A percentile compares a stretch with the other conserved stretches of the same genome.
Evolutionary conservation across 2,113 vertebrate genomes (phyloP).

Genomic region (Pelodiscus sinensis): DNA sequence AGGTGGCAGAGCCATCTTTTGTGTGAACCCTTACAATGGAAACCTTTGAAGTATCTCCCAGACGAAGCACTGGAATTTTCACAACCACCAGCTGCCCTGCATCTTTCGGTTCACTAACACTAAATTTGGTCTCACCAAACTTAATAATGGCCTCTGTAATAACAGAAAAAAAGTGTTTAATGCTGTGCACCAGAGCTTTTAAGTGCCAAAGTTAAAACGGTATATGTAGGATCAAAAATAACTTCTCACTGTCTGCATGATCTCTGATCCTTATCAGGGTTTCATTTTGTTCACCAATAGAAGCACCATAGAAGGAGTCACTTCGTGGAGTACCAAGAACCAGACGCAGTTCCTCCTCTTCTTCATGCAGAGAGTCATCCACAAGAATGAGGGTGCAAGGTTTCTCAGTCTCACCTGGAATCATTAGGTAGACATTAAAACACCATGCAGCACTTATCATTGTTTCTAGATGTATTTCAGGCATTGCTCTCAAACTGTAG

Average conservation of each 20-base stretch:
- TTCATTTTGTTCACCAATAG: conserved; percentile 89
- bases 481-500: not conserved
- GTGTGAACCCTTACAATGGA: conserved; percentile 94
- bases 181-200: not conserved
- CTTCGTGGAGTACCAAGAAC: conserved; percentile 91
- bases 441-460: conserved; percentile 5
- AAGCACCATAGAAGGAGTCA: conserved; percentile 89
- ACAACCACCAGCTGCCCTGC: conserved; percentile 79
- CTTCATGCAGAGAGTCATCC: conserved; percentile 89
- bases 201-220: not conserved
- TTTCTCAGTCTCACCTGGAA: conserved; percentile 91
- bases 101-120: conserved; percentile 88
- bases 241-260: conserved; percentile 88
- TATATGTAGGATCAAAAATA: not conserved
- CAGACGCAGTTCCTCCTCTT: conserved; percentile 90
- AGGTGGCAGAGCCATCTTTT: conserved; percentile 93
- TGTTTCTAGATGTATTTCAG: not conserved
- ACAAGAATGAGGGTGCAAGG: conserved; percentile 84
- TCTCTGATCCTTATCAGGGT: conserved; percentile 91
- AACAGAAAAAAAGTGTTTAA: conserved; percentile 13
- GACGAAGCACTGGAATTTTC: conserved; percentile 88
- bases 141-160: conserved; percentile 88
- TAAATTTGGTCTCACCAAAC: conserved; percentile 87
- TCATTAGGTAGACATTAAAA: conserved; percentile 25
- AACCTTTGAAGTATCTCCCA: conserved; percentile 91